Conservation (phyloP, 2,797 vertebrate genomes). For the Arremon brunneinucha region DNA sequence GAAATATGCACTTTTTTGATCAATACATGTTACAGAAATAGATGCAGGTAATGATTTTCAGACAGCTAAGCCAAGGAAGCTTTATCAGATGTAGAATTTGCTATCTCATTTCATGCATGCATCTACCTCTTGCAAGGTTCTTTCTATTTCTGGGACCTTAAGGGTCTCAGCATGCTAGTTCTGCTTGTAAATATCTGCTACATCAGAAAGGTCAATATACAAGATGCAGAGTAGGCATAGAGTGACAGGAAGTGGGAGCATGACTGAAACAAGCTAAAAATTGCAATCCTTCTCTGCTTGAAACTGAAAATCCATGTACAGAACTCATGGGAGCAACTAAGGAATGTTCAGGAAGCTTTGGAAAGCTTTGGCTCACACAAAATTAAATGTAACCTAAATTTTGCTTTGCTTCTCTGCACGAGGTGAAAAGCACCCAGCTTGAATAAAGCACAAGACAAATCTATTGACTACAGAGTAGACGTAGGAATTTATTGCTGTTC, state of each 20-base stretch:
- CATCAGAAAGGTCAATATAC: constrained; percentile 58
- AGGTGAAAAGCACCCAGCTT: constrained; percentile 15
- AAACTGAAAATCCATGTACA: constrained; percentile 19
- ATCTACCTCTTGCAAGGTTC: constrained; percentile 49
- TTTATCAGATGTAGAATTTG: constrained; percentile 53
- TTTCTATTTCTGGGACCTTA: constrained; percentile 57
- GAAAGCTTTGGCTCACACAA: constrained; percentile 5
- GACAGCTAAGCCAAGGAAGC: constrained; percentile 1
- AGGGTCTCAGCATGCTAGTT: constrained; percentile 15
- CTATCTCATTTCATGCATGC: constrained; percentile 54
- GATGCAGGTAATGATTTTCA: constrained; percentile 41
- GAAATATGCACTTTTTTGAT: neutral
- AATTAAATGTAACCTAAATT: constrained; percentile 10
- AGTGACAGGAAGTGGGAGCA: constrained; percentile 4
- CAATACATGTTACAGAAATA: constrained; percentile 47
- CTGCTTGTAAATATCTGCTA: constrained; percentile 54
- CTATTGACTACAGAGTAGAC: constrained; percentile 17
- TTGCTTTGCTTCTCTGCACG: neutral
- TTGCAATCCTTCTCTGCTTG: neutral
- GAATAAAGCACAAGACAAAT: constrained; percentile 20
- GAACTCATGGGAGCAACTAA: constrained; percentile 1
- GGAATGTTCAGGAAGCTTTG: constrained; percentile 18
- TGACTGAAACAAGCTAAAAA: constrained; percentile 26
- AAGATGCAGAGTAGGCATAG: constrained; percentile 32
- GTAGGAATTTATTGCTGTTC: constrained; percentile 13